A percentile compares a stretch with the other conserved stretches of the same genome.
Conservation (phyloP, 2,888 invertebrate species). For the Eupelmus urozonus region DNA sequence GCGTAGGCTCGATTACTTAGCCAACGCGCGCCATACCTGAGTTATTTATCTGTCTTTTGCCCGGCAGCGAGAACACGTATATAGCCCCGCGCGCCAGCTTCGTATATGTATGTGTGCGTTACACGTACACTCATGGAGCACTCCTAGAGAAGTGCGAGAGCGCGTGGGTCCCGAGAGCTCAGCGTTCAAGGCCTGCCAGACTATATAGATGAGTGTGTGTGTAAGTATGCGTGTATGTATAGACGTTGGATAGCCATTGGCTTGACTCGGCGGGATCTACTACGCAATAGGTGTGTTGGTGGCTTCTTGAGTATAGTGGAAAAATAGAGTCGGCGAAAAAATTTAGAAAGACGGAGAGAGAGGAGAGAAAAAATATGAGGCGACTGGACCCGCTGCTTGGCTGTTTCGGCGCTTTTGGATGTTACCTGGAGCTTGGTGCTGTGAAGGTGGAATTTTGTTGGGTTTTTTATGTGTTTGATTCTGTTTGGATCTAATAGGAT, state of each 20-base stretch:
- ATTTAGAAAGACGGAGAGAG: not conserved
- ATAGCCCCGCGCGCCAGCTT: not conserved
- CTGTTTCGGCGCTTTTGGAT: no score
- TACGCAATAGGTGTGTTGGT: constrained; percentile 38
- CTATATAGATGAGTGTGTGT: not conserved
- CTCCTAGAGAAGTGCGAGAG: constrained; percentile 64
- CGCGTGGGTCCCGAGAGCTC: constrained; percentile 71
- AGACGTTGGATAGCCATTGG: constrained; percentile 39
- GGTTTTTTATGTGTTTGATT: no score
- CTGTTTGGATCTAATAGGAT: no score
- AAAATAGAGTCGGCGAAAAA: not conserved
- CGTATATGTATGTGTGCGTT: constrained; percentile 31
- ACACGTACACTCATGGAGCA: constrained; percentile 48
- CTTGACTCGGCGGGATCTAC: not conserved
- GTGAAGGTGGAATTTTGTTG: no score
- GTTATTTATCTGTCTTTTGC: constrained; percentile 76
- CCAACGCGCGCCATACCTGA: constrained; percentile 74
- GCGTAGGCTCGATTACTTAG: constrained; percentile 75
- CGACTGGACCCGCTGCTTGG: no score
- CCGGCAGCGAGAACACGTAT: constrained; percentile 71
- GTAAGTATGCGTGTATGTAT: not conserved
- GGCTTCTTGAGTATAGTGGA: no score
- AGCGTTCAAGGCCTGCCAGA: constrained; percentile 74
- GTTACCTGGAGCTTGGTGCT: no score
- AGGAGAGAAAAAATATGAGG: not conserved